Conservation (phyloP, 2,888 invertebrate genomes). For the Suillia variegata region DNA sequence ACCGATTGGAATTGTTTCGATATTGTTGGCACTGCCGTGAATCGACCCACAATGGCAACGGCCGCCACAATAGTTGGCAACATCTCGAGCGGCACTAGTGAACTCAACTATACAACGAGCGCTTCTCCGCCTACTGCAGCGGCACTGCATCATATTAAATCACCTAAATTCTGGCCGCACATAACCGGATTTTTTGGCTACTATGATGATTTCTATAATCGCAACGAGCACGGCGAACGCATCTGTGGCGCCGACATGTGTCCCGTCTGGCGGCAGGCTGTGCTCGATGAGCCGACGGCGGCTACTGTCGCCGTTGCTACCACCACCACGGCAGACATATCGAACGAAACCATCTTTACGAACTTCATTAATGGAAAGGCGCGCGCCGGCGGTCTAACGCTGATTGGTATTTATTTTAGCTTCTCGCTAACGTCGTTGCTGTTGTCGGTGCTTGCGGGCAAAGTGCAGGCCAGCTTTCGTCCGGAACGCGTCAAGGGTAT, state of each 20-base stretch:
- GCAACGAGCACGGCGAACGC: slow-evolving; percentile 64
- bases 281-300: slow-evolving; percentile 23
- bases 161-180: slow-evolving; percentile 36
- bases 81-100: neutral
- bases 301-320: neutral
- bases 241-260: slow-evolving; percentile 68
- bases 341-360: slow-evolving; percentile 42
- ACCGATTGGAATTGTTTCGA: slow-evolving; percentile 51
- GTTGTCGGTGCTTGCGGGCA: slow-evolving; percentile 62
- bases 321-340: slow-evolving; percentile 13
- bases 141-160: slow-evolving; percentile 5
- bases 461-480: slow-evolving; percentile 52
- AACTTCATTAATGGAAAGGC: slow-evolving; percentile 49
- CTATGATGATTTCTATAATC: slow-evolving; percentile 65
- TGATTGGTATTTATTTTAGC: slow-evolving; percentile 58
- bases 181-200: slow-evolving; percentile 40
- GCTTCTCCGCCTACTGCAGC: slow-evolving; percentile 15
- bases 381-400: slow-evolving; percentile 45
- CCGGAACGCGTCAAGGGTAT: slow-evolving; percentile 64
- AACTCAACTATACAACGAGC: neutral
- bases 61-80: too few relatives aligned
- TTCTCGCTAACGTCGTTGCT: slow-evolving; percentile 62
- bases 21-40: slow-evolving; percentile 2
- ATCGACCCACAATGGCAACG: neutral
- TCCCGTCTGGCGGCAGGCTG: slow-evolving; percentile 55